Conservation (phyloP, 2,797 vertebrate genomes). For the Peromyscus eremicus region DNA sequence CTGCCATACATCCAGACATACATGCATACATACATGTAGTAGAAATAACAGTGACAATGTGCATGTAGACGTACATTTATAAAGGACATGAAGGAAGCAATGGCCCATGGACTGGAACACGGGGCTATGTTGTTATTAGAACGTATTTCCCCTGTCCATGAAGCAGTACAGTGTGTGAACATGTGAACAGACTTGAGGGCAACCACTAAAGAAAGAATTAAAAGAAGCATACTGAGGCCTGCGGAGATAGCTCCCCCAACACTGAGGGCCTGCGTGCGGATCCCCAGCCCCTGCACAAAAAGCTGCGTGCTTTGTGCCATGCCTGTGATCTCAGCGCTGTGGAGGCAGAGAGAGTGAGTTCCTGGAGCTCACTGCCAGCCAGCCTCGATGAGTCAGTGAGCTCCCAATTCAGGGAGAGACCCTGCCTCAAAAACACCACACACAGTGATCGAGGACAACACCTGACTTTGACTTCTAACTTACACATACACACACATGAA, state of each 20-base stretch:
- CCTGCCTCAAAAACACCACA: background rate
- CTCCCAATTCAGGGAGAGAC: background rate
- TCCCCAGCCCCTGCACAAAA: background rate
- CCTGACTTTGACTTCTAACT: background rate
- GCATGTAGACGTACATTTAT: background rate
- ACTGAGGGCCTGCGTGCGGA: no score
- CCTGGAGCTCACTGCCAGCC: background rate
- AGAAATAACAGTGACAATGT: background rate
- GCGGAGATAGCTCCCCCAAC: no score
- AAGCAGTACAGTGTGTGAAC: background rate
- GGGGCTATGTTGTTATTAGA: background rate
- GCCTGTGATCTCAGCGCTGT: background rate
- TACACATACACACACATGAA: background rate
- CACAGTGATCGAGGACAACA: background rate
- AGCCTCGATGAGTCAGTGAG: background rate
- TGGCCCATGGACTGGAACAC: background rate
- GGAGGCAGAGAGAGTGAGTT: background rate
- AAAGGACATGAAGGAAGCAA: background rate
- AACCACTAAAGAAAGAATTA: background rate
- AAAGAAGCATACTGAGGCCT: background rate
- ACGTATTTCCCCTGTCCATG: background rate
- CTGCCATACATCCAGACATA: background rate
- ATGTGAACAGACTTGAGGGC: background rate
- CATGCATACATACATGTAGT: background rate
- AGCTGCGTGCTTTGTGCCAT: background rate